Evolutionary conservation across 2,113 vertebrate genomes (phyloP), one percentile per base, ranked within the genome.

Genomic region (Heliornis fulica): DNA sequence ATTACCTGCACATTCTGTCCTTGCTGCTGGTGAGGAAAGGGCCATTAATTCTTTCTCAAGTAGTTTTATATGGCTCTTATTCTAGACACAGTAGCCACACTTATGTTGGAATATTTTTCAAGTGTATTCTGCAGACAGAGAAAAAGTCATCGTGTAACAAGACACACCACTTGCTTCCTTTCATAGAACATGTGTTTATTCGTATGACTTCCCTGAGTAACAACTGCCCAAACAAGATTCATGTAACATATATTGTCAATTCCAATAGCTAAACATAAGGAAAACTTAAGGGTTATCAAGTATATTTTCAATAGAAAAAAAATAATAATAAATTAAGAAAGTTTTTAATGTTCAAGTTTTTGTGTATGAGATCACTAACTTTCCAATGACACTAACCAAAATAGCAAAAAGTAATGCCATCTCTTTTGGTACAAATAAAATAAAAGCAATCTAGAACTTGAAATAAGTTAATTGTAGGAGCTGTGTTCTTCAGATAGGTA

Each of bases 61-160:
- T 57, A 91, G 50, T 79, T 96, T 89, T 90, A 70, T 57, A 83
- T 74, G 34, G 53, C 76, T 95, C 86, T 96, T 92, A 28, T 96
- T 94, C 96, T 77, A 86, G 59, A 51, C 54, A 77, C 15, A 26
- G 59, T 17, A 65, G 59, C n/a, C 85, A 34, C 7, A 4, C 88
- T 80, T 76, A 80, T 2, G 0, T 75, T 26, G 13, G 51, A 78
- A 43, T 54, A 51, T 76, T 76, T 93, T 92, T 88, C 75, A 93
- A 83, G 48, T 10, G 8, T 40, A 5, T 56, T 71, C 32, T 80
- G 38, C 43, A 90, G 75, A 34, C 5, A 5, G 14, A 80, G 84
- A 72, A 87, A 25, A 81, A 72, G 41, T 38, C 17, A 31, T 31
- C 19, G 41, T 76, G 22, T 61, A 60, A 16, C 12, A 10, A 50